A percentile compares a stretch with the other conserved stretches of the same genome.
Conservation (phyloP, 2,113 vertebrate species). For the Taurulus bubalis region DNA sequence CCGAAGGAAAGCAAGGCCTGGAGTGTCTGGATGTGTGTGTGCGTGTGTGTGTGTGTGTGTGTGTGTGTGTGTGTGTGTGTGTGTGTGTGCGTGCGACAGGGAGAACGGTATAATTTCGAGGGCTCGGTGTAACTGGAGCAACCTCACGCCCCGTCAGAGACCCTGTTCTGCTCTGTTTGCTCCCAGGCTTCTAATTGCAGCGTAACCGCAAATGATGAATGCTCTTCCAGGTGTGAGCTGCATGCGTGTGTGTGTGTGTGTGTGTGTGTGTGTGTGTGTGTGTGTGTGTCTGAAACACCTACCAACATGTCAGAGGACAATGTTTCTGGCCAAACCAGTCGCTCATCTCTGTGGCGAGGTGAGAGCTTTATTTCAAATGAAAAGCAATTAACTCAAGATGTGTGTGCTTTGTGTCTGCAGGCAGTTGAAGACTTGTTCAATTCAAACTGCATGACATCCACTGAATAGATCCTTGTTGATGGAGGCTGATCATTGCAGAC, state of each 20-base stretch:
- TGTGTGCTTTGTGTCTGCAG: neutral
- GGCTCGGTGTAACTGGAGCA: slow-evolving; percentile 47
- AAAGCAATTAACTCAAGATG: neutral
- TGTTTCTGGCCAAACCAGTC: neutral
- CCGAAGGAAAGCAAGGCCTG: slow-evolving; percentile 48
- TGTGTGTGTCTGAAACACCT: neutral
- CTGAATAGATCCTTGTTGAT: too few relatives aligned
- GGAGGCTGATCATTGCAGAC: too few relatives aligned
- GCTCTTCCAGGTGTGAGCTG: slow-evolving; percentile 67
- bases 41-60: neutral
- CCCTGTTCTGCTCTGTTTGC: slow-evolving; percentile 53
- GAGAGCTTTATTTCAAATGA: neutral
- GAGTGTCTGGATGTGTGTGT: neutral
- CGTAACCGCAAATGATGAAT: slow-evolving; percentile 73
- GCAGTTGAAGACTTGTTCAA: neutral
- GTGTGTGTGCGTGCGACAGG: slow-evolving; percentile 2
- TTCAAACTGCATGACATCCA: neutral
- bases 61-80: slow-evolving; percentile 1
- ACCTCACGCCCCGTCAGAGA: slow-evolving; percentile 53
- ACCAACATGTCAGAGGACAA: neutral
- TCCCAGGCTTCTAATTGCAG: slow-evolving; percentile 73
- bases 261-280: slow-evolving; percentile 18
- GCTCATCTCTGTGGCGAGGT: neutral
- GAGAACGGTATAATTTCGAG: slow-evolving; percentile 43
- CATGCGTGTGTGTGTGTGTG: slow-evolving; percentile 4